Percentiles rank a stretch among this genome's conserved stretches.
phyloP scores from a whole-genome alignment of 2,888 invertebrate genomes.

The Lasioglossum oenotherae region DNA sequence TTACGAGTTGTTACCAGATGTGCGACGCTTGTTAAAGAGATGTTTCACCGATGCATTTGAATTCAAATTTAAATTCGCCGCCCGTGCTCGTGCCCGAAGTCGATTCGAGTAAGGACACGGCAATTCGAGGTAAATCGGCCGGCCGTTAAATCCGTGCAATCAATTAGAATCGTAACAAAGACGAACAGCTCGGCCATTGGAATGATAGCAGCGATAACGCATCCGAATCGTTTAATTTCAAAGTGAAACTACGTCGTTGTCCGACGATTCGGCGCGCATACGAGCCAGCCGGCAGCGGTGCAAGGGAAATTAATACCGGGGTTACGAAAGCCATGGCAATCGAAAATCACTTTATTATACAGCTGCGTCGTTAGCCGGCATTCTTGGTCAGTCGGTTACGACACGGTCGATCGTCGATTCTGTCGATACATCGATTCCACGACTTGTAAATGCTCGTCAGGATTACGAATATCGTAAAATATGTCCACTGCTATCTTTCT shows the following conservation, averaged over 20 bases:
- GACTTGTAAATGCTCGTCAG: neutral
- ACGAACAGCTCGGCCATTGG: neutral
- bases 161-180: conserved; percentile 14
- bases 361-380: conserved; percentile 6
- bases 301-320: conserved; percentile 20
- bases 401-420: neutral
- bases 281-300: neutral
- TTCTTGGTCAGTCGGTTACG: neutral
- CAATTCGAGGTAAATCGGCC: neutral
- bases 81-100: neutral
- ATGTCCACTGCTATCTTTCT: neutral
- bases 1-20: too few species aligned
- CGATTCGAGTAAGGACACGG: neutral
- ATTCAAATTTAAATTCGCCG: neutral
- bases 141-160: conserved; percentile 6
- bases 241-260: neutral
- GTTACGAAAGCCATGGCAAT: conserved; percentile 24
- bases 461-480: neutral
- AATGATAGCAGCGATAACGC: neutral
- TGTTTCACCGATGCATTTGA: neutral
- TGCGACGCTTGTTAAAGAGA: neutral
- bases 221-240: conserved; percentile 12
- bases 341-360: conserved; percentile 15
- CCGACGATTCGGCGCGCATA: neutral
- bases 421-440: neutral